Base-by-base conservation (phyloP, 1,140 invertebrate species). In the Temnothorax longispinosus region DNA sequence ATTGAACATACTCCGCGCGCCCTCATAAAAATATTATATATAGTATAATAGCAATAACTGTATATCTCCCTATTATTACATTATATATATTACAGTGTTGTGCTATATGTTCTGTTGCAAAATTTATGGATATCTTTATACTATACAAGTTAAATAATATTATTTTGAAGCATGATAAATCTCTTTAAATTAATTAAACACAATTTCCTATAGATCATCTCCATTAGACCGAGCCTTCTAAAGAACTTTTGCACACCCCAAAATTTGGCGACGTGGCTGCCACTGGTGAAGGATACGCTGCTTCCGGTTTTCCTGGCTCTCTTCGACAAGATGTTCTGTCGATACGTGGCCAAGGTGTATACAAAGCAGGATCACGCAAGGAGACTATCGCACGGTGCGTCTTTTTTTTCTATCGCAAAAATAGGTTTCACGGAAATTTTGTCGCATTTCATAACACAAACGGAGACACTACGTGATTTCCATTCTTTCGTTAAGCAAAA, bases 251-350 rank as follows among this genome's bases (percentile, higher is more conserved):
- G 93, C 87, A 94, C 92, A 0, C 72, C 89, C 0, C 94, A 94
- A 62, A 94, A 95, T 82, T 60, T 95, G 10, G 93, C 94, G 41
- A 94, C 93, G 62, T 96, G 96, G 95, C 77, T 95, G n/a, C 95
- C 95, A 0, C 74, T 96, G 38, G 86, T 95, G 4, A 95, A 96
- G 78, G 96, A 95, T 15, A 94, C 94, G 2, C 89, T 96, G 11
- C 93, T 96, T 18, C 96, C 96, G 0, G 91, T 96, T 0, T 94
- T 96, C 38, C 91, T 96, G 13, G 95, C 95, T 0, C 91, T 96
- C 74, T 95, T 95, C 85, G 96, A 96, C 91, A 95, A 95, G 85
- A 95, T 95, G 93, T 96, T 96, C 87, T 93, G 94, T 18, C 92
- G 93, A 6, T 95, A 96, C 90, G 94, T 96, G 6, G 94, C 94